These are phyloP conservation scores for Antennarius maculatus DNA, from an alignment of 2,797 vertebrate genomes.

Conservation along the genomic window DNA sequence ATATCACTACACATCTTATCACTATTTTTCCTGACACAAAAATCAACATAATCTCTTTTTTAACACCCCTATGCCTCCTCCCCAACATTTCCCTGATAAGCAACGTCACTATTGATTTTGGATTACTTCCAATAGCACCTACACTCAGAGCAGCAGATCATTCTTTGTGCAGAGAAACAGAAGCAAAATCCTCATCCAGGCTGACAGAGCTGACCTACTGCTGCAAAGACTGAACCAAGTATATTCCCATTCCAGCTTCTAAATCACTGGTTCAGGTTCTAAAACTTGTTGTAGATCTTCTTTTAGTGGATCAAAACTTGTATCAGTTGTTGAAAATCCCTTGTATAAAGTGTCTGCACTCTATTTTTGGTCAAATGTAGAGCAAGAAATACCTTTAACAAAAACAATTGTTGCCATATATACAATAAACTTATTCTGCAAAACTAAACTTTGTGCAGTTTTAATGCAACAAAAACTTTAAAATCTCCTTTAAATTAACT, in stretches of 20 bases:
- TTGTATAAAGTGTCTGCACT: neutral
- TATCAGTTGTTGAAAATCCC: neutral
- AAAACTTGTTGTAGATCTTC: neutral
- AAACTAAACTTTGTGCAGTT: slow-evolving; percentile 8
- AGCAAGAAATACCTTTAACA: neutral
- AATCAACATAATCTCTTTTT: slow-evolving; percentile 56
- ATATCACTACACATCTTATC: slow-evolving; percentile 32
- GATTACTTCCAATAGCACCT: slow-evolving; percentile 57
- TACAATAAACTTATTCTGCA: neutral
- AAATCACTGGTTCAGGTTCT: slow-evolving; percentile 13
- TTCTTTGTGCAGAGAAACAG: slow-evolving; percentile 31
- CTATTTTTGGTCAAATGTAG: neutral
- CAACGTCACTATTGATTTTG: slow-evolving; percentile 61
- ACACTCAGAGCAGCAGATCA: slow-evolving; percentile 40
- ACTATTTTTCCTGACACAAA: slow-evolving; percentile 54
- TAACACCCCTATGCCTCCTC: slow-evolving; percentile 50
- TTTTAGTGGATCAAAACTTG: neutral
- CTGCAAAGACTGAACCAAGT: slow-evolving; percentile 36
- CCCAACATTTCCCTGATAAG: slow-evolving; percentile 48
- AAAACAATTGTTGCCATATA: neutral
- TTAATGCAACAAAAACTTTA: slow-evolving; percentile 11
- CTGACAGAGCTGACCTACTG: slow-evolving; percentile 46
- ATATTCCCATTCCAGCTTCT: slow-evolving; percentile 2
- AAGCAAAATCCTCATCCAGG: slow-evolving; percentile 21
- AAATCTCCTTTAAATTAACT: slow-evolving; percentile 35